phyloP scores from a whole-genome alignment of 2,113 vertebrate genomes.

The Chiloscyllium plagiosum region DNA sequence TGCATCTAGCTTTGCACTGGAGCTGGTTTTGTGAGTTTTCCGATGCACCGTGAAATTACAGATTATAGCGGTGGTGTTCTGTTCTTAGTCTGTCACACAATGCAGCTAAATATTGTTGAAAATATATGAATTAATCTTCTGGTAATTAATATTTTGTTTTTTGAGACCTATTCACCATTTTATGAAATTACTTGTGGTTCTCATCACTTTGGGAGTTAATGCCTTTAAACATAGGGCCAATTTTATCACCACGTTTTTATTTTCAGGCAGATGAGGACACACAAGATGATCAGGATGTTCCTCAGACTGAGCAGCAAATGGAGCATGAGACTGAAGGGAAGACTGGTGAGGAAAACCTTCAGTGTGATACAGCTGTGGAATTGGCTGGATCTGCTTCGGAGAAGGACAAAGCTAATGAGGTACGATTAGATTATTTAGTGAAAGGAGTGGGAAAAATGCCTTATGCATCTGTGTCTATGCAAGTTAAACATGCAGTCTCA shows the following conservation, averaged over 20 bases:
- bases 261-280: slow-evolving; percentile 55
- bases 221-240: not conserved
- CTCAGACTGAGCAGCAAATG: slow-evolving; percentile 67
- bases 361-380: slow-evolving; percentile 80
- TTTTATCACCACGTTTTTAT: not conserved
- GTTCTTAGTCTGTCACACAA: not conserved
- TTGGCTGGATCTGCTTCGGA: slow-evolving; percentile 79
- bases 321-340: slow-evolving; percentile 72
- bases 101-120: not conserved
- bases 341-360: slow-evolving; percentile 75
- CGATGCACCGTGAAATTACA: not conserved
- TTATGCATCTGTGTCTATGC: not conserved
- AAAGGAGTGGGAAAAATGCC: not conserved
- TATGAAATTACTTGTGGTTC: not conserved
- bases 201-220: not conserved
- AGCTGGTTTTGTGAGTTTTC: not conserved
- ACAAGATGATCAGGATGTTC: slow-evolving; percentile 56
- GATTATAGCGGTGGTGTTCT: not conserved
- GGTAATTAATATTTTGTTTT: not conserved
- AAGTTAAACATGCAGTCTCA: not conserved
- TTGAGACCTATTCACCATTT: not conserved
- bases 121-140: not conserved
- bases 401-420: slow-evolving; percentile 82
- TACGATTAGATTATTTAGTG: slow-evolving; percentile 42
- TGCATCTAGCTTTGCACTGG: not conserved